These are phyloP conservation scores for Colostygia pectinataria DNA, from an alignment of 2,888 invertebrate species.

Conservation along the genomic window DNA sequence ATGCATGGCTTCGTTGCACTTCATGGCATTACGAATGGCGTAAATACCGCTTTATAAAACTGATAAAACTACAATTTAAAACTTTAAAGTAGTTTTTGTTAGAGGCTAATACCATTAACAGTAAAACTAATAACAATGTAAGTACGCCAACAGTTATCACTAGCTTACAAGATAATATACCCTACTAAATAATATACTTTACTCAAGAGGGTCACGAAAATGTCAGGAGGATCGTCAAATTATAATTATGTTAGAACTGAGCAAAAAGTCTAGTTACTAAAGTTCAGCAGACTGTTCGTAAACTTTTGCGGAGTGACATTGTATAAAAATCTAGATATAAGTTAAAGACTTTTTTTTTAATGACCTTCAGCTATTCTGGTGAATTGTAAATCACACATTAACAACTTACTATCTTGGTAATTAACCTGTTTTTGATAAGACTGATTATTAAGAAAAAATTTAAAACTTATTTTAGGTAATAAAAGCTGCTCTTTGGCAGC, in stretches of 20 bases:
- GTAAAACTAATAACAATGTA: constrained; percentile 37
- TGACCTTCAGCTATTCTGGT: too few relatives aligned
- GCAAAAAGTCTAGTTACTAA: neutral
- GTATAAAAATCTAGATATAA: too few relatives aligned
- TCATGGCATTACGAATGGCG: neutral
- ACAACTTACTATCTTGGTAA: too few relatives aligned
- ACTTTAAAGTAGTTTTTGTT: constrained; percentile 23
- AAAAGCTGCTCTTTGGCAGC: too few relatives aligned
- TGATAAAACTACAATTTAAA: constrained; percentile 41
- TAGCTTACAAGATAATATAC: constrained; percentile 10
- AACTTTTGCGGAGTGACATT: too few relatives aligned
- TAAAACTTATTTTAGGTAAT: too few relatives aligned
- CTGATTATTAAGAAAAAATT: too few relatives aligned
- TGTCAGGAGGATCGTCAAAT: constrained; percentile 15
- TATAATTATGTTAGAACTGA: constrained; percentile 4
- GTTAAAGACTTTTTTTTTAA: too few relatives aligned
- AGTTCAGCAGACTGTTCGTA: constrained; percentile 1
- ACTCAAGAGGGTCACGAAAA: constrained; percentile 9
- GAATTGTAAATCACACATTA: too few relatives aligned
- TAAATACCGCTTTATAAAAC: constrained; percentile 37
- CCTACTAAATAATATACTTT: neutral
- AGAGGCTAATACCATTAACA: constrained; percentile 51
- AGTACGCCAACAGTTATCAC: constrained; percentile 21
- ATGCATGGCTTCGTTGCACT: too few relatives aligned
- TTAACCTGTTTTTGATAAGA: too few relatives aligned